Evolutionary conservation across 2,888 invertebrate genomes (phyloP), one percentile per base, ranked within the genome.

Genomic region (Hoplodrina ambigua): DNA sequence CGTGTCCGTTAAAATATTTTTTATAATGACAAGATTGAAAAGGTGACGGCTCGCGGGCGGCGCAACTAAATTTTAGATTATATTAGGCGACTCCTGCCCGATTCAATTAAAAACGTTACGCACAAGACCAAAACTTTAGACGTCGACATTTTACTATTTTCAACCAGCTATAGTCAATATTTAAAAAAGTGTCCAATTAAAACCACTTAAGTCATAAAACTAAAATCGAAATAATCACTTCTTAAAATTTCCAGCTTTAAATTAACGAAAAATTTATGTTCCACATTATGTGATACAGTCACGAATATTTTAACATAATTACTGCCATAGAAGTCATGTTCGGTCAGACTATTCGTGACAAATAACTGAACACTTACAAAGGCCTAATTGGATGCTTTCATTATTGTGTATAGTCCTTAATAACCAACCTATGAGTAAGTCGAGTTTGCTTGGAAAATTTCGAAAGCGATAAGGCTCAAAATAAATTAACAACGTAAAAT

Each of bases 341-440:
- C 53, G 33, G 20, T 63, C 30, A 37, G 53, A 44, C 67, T 72
- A 69, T 75, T 78, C 83, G 81, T 85, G 84, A 85, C 82, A 80
- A 83, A 77, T 77, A 76, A 72, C 73, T 71, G 63, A 75, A 62
- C 75, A 75, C 69, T 78, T 78, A 72, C 54, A 44, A 70, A 69
- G 46, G 68, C 61, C 78, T 86, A 83, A 86, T 86, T 86, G 84
- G 81, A 80, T 75, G 68, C 76, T 84, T 84, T 80, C 61, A 80
- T 75, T 80, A 71, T 64, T 69, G 70, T 69, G 69, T 77, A 80
- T 76, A 72, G 53, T 72, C 69, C 69, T 75, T 76, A 75, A 74
- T 66, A 78, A 75, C 67, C 66, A 69, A 69, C 19, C 19, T 69
- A 54, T 54, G 8, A 37, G 37, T 77, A 20, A 20, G 25, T 33